phyloP scores from a whole-genome alignment of 2,797 vertebrate species.

The Microctenopoma steveboyesi region DNA sequence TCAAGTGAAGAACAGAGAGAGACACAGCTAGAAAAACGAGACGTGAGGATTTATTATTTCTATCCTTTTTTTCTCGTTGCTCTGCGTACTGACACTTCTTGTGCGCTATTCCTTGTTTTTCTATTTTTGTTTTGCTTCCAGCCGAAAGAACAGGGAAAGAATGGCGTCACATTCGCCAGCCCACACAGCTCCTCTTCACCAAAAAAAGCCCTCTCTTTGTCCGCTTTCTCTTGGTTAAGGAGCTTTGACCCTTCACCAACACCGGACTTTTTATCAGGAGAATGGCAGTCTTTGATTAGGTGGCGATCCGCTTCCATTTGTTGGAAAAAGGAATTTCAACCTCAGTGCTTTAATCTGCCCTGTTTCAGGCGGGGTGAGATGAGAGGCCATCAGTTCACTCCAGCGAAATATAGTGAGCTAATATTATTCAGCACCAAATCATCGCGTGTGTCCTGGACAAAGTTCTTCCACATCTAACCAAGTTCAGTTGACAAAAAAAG shows the following conservation, averaged over 20 bases:
- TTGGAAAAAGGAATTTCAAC: conserved; percentile 46
- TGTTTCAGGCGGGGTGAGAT: conserved; percentile 25
- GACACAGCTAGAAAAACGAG: conserved; percentile 8
- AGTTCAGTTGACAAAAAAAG: not conserved
- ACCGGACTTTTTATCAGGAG: conserved; percentile 74
- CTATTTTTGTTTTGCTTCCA: conserved; percentile 32
- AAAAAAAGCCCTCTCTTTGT: conserved; percentile 69
- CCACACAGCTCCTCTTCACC: conserved; percentile 62
- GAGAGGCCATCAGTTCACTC: conserved; percentile 28
- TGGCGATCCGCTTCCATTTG: conserved; percentile 66
- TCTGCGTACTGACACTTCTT: conserved; percentile 39
- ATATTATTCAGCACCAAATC: conserved; percentile 1
- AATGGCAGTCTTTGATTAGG: conserved; percentile 79
- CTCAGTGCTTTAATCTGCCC: conserved; percentile 36
- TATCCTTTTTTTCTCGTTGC: not conserved
- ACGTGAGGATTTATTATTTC: conserved; percentile 33
- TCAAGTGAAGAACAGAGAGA: conserved; percentile 32
- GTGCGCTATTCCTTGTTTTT: conserved; percentile 27
- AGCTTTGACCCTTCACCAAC: conserved; percentile 68
- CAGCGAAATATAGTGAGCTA: conserved; percentile 6
- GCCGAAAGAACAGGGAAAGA: conserved; percentile 58
- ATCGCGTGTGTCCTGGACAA: not conserved
- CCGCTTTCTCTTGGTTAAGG: conserved; percentile 69
- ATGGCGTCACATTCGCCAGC: conserved; percentile 68
- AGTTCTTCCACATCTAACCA: not conserved